Percentiles rank a stretch among this genome's conserved stretches.
These are phyloP conservation scores for Momotus momota DNA, from an alignment of 2,797 vertebrate species.

Conservation along the genomic window DNA sequence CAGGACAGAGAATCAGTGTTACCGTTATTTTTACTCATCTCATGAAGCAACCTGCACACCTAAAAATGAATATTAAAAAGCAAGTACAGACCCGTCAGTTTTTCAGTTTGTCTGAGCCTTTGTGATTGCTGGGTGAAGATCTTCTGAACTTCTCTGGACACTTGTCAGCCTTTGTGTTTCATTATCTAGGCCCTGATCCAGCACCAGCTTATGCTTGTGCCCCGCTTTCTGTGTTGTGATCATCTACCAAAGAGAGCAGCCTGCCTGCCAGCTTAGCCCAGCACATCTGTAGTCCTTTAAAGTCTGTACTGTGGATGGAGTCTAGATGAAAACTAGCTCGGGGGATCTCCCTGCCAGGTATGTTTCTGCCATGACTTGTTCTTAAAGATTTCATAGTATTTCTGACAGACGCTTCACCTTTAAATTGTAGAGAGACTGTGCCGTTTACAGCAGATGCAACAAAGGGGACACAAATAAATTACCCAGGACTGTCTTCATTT, in stretches of 20 bases:
- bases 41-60: neutral
- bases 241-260: neutral
- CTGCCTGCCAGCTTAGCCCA: neutral
- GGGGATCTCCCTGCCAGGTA: neutral
- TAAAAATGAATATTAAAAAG: neutral
- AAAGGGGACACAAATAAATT: neutral
- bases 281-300: neutral
- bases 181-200: neutral
- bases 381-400: neutral
- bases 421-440: neutral
- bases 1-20: neutral
- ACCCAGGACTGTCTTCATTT: neutral
- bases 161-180: neutral
- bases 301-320: neutral
- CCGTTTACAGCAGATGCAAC: neutral
- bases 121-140: neutral
- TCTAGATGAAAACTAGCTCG: neutral
- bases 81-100: neutral
- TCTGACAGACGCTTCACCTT: neutral
- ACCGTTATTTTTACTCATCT: neutral
- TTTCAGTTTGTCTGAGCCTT: neutral
- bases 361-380: neutral
- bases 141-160: neutral
- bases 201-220: neutral
- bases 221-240: neutral